Evolutionary conservation across 2,888 invertebrate species (phyloP), one percentile per base, ranked within the genome.

Genomic region (Lithodes maja): DNA sequence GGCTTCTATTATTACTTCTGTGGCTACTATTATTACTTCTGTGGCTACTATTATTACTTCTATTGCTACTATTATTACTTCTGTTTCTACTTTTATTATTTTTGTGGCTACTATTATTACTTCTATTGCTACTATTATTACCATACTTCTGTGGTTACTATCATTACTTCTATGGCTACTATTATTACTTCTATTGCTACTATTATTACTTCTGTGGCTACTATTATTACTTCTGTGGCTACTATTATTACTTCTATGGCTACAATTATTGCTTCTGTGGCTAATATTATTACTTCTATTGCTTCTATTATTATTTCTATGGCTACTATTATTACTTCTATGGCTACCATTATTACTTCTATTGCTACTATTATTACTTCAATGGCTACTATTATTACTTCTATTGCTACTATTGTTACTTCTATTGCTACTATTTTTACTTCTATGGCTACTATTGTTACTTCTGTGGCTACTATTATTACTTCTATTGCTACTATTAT

Each of bases 391-490:
- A 74, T n/a, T 74, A 74, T n/a, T 74, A 74, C 74, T 74, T 9
- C 74, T 74, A n/a, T n/a, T 74, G 74, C 74, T 74, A n/a, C 74
- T 74, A n/a, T n/a, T 74, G 74, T n/a, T 74, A n/a, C 74, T 74
- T 3, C 74, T 74, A n/a, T n/a, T 74, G 74, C 74, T 74, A n/a
- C 74, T 74, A n/a, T n/a, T 74, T 3, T n/a, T 9, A 17, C 17
- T 74, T 3, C 17, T 74, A 17, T n/a, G 3, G n/a, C 74, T 74
- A 17, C 74, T 74, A 17, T n/a, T 74, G n/a, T n/a, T 74, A 17
- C 74, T 74, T 3, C n/a, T 74, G n/a, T 15, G 3, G n/a, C 74
- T 3, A 17, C 74, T 74, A 17, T n/a, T 74, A 74, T n/a, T 15
- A 74, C n/a, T 74, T 3, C 74, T 9, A 74, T n/a, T 74, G n/a